A percentile compares a stretch with the other conserved stretches of the same genome.
phyloP scores from a whole-genome alignment of 2,113 vertebrate genomes.

The Paratilapia polleni region DNA sequence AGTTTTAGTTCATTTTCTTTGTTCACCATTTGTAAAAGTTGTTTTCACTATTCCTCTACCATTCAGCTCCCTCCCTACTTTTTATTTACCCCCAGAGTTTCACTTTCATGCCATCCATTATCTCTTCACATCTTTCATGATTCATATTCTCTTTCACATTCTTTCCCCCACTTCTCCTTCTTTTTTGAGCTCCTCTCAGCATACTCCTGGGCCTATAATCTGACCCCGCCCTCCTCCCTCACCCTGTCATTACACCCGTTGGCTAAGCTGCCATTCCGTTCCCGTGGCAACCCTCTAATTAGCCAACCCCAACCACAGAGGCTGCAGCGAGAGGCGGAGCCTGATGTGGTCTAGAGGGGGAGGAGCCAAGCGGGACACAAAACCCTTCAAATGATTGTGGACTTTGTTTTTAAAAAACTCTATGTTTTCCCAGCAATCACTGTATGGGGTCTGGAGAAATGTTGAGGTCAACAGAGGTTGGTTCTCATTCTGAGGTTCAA shows the following conservation, averaged over 20 bases:
- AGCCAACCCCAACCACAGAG: slow-evolving; percentile 70
- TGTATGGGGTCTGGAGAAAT: slow-evolving; percentile 47
- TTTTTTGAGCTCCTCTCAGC: slow-evolving; percentile 68
- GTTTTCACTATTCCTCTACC: neutral
- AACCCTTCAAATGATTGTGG: slow-evolving; percentile 63
- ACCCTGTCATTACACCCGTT: slow-evolving; percentile 82
- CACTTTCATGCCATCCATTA: neutral
- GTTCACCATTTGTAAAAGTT: neutral
- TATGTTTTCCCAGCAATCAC: slow-evolving; percentile 66
- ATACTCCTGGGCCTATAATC: slow-evolving; percentile 78
- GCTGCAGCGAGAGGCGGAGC: slow-evolving; percentile 49
- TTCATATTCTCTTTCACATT: slow-evolving; percentile 49
- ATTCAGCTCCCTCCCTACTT: neutral
- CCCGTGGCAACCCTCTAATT: slow-evolving; percentile 84
- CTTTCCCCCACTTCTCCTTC: slow-evolving; percentile 44
- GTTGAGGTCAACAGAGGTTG: slow-evolving; percentile 51
- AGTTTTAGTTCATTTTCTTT: neutral
- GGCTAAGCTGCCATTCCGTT: slow-evolving; percentile 77
- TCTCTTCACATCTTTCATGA: slow-evolving; percentile 31
- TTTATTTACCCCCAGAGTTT: slow-evolving; percentile 4
- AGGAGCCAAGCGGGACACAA: slow-evolving; percentile 54
- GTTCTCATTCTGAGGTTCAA: slow-evolving; percentile 48
- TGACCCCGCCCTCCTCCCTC: slow-evolving; percentile 80
- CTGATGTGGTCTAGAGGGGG: slow-evolving; percentile 58
- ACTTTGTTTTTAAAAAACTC: slow-evolving; percentile 63